phyloP scores from a whole-genome alignment of 92 coral and sea anemone species.

The Palythoa grandiflora region DNA sequence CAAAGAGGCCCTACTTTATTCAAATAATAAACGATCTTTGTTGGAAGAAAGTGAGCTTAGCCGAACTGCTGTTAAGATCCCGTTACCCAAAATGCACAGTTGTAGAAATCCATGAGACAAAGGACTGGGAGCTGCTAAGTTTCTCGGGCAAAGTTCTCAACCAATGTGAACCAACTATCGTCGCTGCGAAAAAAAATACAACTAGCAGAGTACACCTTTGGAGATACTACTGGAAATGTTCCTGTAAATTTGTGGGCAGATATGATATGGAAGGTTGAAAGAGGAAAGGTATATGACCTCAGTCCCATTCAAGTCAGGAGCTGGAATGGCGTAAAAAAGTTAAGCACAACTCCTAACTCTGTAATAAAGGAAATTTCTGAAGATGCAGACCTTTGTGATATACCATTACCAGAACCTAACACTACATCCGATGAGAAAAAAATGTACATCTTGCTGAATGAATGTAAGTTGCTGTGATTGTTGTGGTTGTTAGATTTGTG shows the following conservation, averaged over 20 bases:
- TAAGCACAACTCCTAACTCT: slow-evolving; percentile 47
- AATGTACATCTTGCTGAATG: slow-evolving; percentile 11
- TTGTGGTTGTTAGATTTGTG: slow-evolving; percentile 4
- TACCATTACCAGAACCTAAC: slow-evolving; percentile 20
- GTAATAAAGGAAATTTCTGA: slow-evolving; percentile 37
- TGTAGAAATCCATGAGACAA: too few species aligned
- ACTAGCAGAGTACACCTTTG: slow-evolving; percentile 22
- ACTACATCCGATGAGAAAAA: slow-evolving; percentile 4
- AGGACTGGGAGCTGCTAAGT: slow-evolving; percentile 48
- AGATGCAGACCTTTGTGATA: slow-evolving; percentile 24
- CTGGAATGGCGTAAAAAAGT: slow-evolving; percentile 55
- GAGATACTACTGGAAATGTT: slow-evolving; percentile 52
- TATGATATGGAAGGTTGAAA: slow-evolving; percentile 34
- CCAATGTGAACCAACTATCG: slow-evolving; percentile 43
- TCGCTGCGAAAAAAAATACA: slow-evolving; percentile 35
- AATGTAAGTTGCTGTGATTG: not conserved
- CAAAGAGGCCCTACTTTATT: slow-evolving; percentile 46
- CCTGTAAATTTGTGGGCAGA: slow-evolving; percentile 50
- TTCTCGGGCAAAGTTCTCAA: slow-evolving; percentile 54
- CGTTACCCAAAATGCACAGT: slow-evolving; percentile 20
- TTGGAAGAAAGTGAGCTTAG: slow-evolving; percentile 45
- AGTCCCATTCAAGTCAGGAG: slow-evolving; percentile 45
- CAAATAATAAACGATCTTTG: slow-evolving; percentile 47
- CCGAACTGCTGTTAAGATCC: slow-evolving; percentile 54
- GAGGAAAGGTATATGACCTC: slow-evolving; percentile 45